Percentiles rank a stretch among this genome's conserved stretches.
Evolutionary conservation across 2,888 invertebrate species (phyloP).

Genomic region (Venusia cambrica): DNA sequence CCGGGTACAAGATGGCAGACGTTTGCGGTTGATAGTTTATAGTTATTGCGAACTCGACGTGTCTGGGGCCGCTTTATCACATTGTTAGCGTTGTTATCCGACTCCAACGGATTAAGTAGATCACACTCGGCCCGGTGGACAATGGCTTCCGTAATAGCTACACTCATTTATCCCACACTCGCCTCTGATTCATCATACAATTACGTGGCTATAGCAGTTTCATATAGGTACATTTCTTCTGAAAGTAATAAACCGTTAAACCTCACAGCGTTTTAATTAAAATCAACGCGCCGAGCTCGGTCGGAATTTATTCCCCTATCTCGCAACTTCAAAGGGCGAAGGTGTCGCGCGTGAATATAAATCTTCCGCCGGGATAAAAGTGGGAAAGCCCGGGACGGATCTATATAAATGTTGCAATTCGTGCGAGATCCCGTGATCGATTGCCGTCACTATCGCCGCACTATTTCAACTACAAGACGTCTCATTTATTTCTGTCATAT

Average conservation of each 20-base stretch:
- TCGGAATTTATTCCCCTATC: slow-evolving; percentile 67
- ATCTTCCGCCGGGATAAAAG: slow-evolving; percentile 65
- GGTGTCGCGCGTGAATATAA: slow-evolving; percentile 71
- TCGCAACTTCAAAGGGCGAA: slow-evolving; percentile 73
- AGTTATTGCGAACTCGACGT: slow-evolving; percentile 77
- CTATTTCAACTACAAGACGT: slow-evolving; percentile 67
- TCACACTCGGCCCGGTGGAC: slow-evolving; percentile 55
- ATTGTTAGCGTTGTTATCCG: slow-evolving; percentile 77
- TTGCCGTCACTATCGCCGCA: slow-evolving; percentile 59
- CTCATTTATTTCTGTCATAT: slow-evolving; percentile 69
- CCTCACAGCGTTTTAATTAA: slow-evolving; percentile 72
- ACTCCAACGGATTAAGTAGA: slow-evolving; percentile 73
- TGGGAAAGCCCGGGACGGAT: slow-evolving; percentile 56
- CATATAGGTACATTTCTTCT: too few species aligned
- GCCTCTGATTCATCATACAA: slow-evolving; percentile 33
- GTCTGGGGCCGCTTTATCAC: slow-evolving; percentile 75
- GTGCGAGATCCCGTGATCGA: slow-evolving; percentile 62
- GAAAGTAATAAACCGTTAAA: slow-evolving; percentile 44
- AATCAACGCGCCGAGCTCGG: slow-evolving; percentile 57
- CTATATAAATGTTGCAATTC: slow-evolving; percentile 72
- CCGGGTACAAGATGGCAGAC: slow-evolving; percentile 77
- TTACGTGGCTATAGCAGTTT: slow-evolving; percentile 14
- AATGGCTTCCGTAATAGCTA: slow-evolving; percentile 61
- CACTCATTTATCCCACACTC: slow-evolving; percentile 40
- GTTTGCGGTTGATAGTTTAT: slow-evolving; percentile 80